Conservation (phyloP, 2,797 vertebrate species). For the Poeciliopsis paucimaculata region DNA sequence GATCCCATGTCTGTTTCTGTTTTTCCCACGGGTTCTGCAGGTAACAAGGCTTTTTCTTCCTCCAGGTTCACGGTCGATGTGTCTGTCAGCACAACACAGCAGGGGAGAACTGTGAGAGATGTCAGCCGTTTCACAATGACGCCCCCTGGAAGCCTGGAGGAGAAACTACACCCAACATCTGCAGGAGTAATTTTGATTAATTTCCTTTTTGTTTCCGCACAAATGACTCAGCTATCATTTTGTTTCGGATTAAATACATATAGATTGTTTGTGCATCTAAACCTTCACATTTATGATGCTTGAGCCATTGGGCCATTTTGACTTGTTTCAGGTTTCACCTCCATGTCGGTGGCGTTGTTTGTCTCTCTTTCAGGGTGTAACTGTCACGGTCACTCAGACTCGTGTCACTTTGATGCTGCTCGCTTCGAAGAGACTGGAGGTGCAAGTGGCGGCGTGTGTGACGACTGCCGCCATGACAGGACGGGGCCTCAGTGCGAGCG, state of each 20-base stretch:
- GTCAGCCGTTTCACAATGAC: constrained; percentile 88
- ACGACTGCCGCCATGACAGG: constrained; percentile 84
- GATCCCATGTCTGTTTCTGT: neutral
- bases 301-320: neutral
- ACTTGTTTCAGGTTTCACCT: neutral
- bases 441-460: constrained; percentile 86
- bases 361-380: constrained; percentile 77
- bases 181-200: constrained; percentile 77
- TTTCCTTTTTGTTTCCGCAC: neutral
- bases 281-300: neutral
- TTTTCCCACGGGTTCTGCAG: neutral
- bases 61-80: constrained; percentile 87
- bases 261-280: neutral
- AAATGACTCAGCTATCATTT: too few relatives aligned
- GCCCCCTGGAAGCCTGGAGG: constrained; percentile 88
- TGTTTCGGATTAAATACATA: neutral
- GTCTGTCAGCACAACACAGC: constrained; percentile 89
- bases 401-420: constrained; percentile 84
- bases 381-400: constrained; percentile 86
- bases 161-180: constrained; percentile 71
- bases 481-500: constrained; percentile 85
- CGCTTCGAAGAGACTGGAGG: constrained; percentile 72
- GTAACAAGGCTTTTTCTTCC: constrained; percentile 15
- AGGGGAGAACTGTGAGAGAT: constrained; percentile 87
- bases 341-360: too few relatives aligned